Evolutionary conservation across 2,888 invertebrate genomes (phyloP), one percentile per base, ranked within the genome.

Genomic region (Noctuana brunneofusca): DNA sequence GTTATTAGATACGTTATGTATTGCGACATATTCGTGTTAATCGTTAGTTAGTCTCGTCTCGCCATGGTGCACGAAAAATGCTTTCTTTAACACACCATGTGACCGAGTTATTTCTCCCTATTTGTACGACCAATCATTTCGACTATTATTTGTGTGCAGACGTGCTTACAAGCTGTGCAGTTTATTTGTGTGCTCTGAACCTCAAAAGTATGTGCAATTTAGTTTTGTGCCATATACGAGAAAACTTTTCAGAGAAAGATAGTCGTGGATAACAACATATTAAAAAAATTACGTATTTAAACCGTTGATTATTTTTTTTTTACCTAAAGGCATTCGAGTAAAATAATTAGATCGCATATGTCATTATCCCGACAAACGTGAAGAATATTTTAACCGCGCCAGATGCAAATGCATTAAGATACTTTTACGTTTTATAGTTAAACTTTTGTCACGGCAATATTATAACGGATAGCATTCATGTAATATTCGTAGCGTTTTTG

Each of bases 141-240:
- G 71, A 75, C 83, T 80, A 79, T 87, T 88, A 89, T 85, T 71
- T 80, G 74, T 87, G 90, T 89, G 90, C 88, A 78, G 72, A 79
- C 90, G 90, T 90, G 90, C 89, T 80, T 71, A 87, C 83, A 89
- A 89, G 90, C 90, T 89, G 90, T 91, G 90, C 90, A 81, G 76
- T 87, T 87, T 86, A 85, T 83, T 79, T 80, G 79, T 86, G 88
- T 87, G 86, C 74, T 69, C 63, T 76, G 83, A 80, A 84, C 79
- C 83, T 76, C 86, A 87, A 88, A 86, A 87, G 82, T 83, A 80
- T 87, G 87, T 89, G 89, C 88, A 86, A 78, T 81, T 78, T 85
- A 87, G 84, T 84, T 79, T 71, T 81, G 88, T 89, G 88, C 86
- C 77, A 73, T 80, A 75, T 84, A 87, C 86, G 83, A 83, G 74